Percentiles rank a stretch among this genome's conserved stretches.
Evolutionary conservation across 1,140 invertebrate species (phyloP).

Genomic region (Drosophila aff.): DNA sequence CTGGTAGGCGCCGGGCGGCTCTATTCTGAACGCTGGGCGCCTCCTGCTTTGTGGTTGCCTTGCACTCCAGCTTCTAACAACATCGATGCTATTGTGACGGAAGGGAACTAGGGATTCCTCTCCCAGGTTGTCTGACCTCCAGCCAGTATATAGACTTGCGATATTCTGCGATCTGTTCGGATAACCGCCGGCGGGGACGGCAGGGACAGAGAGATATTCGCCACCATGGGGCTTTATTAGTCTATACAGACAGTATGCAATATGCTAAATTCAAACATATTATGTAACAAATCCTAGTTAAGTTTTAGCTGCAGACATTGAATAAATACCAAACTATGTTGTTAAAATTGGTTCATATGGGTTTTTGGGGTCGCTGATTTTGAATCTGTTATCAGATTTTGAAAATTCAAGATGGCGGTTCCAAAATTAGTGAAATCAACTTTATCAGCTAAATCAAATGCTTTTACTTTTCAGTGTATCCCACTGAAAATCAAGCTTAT

Average conservation of each 20-base stretch:
- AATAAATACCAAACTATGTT: constrained; percentile 21
- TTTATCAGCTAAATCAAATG: too few species aligned
- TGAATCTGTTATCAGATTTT: too few species aligned
- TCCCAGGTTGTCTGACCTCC: constrained; percentile 67
- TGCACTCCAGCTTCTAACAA: constrained; percentile 93
- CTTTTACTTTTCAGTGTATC: too few species aligned
- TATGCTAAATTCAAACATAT: constrained; percentile 39
- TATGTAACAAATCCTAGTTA: constrained; percentile 58
- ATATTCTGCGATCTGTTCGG: constrained; percentile 21
- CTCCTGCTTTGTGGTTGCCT: constrained; percentile 90
- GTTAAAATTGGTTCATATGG: too few species aligned
- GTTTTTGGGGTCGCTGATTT: too few species aligned
- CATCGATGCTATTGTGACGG: constrained; percentile 87
- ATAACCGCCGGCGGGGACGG: constrained; percentile 5
- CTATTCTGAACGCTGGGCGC: constrained; percentile 94
- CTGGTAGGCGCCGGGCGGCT: constrained; percentile 91
- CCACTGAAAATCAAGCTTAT: too few species aligned
- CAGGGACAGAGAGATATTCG: constrained; percentile 31
- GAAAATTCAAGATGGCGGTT: too few species aligned
- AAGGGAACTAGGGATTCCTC: constrained; percentile 82
- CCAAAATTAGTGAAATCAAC: too few species aligned
- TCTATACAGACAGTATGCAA: constrained; percentile 54
- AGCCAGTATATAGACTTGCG: constrained; percentile 7
- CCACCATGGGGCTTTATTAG: constrained; percentile 76
- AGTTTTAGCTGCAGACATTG: constrained; percentile 38